phyloP scores from a whole-genome alignment of 2,888 invertebrate genomes.

The Panzeria rudis region DNA sequence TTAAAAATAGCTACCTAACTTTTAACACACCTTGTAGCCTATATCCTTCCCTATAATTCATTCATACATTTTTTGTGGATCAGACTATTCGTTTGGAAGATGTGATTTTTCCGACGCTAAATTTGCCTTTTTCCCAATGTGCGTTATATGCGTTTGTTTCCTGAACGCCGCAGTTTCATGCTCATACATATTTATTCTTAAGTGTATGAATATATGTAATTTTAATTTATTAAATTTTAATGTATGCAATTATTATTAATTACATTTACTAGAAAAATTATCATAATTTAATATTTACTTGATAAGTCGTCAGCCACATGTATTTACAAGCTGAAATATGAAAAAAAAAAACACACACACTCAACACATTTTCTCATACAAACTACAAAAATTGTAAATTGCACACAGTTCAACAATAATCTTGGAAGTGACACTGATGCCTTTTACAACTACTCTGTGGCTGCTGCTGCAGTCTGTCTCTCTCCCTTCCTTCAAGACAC shows the following conservation, averaged over 20 bases:
- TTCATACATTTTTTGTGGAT: no score
- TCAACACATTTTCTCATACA: constrained; percentile 50
- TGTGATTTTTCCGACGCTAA: no score
- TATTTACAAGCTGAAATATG: constrained; percentile 8
- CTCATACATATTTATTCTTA: background rate
- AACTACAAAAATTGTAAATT: constrained; percentile 60
- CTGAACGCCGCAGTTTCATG: constrained; percentile 15
- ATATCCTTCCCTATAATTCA: no score
- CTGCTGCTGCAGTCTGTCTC: background rate
- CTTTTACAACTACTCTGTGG: constrained; percentile 33
- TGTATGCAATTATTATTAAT: constrained; percentile 71
- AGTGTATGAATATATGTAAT: background rate
- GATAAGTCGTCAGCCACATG: constrained; percentile 62
- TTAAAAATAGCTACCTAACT: no score
- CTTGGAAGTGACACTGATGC: constrained; percentile 58
- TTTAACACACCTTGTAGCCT: no score
- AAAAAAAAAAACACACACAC: background rate
- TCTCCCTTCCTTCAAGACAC: background rate
- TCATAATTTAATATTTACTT: constrained; percentile 72
- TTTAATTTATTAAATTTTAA: constrained; percentile 47
- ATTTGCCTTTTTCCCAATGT: no score
- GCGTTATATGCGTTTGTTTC: constrained; percentile 24
- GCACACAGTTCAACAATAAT: constrained; percentile 35
- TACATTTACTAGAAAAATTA: constrained; percentile 68
- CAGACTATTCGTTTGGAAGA: no score